Evolutionary conservation across 2,888 invertebrate species (phyloP).

Genomic region (Lumbricus terrestris): DNA sequence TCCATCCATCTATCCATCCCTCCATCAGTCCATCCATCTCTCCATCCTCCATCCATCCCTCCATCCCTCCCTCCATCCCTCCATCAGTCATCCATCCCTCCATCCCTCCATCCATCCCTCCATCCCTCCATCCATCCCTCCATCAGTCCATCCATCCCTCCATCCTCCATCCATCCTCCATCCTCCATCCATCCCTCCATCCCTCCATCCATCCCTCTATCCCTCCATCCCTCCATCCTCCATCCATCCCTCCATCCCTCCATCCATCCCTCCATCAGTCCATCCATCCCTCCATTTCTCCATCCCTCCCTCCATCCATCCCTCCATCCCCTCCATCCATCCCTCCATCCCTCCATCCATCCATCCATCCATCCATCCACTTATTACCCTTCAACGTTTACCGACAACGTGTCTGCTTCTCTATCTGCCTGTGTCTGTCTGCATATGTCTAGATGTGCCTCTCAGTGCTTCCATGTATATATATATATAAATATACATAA

Average conservation of each 20-base stretch:
- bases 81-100: neutral
- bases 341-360: too few species aligned
- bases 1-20: neutral
- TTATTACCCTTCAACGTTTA: too few species aligned
- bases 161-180: neutral
- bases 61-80: too few species aligned
- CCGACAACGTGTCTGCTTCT: too few species aligned
- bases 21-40: too few species aligned
- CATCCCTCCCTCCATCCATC: too few species aligned
- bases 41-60: neutral
- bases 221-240: neutral
- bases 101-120: neutral
- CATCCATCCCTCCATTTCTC: too few species aligned
- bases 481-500: too few species aligned
- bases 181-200: neutral
- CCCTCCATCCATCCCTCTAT: neutral
- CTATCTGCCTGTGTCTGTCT: too few species aligned
- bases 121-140: neutral
- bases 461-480: too few species aligned
- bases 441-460: too few species aligned
- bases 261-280: neutral
- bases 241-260: neutral
- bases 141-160: neutral
- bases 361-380: too few species aligned
- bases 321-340: neutral